These are phyloP conservation scores for Ispidina lecontei DNA, from an alignment of 2,797 vertebrate species.

Conservation along the genomic window DNA sequence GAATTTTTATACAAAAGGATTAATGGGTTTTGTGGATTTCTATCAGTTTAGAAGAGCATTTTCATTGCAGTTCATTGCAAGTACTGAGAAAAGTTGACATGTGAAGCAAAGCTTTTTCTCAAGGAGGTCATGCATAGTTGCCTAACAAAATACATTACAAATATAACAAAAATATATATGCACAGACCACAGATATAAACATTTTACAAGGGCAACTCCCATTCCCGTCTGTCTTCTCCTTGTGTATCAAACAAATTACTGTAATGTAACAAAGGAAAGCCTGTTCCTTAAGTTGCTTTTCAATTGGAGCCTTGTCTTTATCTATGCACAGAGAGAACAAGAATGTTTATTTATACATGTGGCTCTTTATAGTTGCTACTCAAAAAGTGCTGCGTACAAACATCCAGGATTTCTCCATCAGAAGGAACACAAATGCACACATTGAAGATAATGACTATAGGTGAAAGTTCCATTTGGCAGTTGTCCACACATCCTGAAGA, in stretches of 20 bases:
- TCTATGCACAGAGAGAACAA: conserved; percentile 20
- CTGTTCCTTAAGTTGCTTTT: conserved; percentile 40
- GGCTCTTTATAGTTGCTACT: conserved; percentile 12
- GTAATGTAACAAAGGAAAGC: conserved; percentile 39
- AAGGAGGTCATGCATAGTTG: conserved; percentile 25
- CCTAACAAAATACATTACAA: conserved; percentile 58
- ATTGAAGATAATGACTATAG: conserved; percentile 44
- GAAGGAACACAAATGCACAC: neutral
- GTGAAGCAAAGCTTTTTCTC: conserved; percentile 10
- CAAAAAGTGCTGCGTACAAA: conserved; percentile 14
- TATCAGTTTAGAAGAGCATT: neutral
- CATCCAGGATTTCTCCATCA: conserved; percentile 34
- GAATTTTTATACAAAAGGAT: neutral
- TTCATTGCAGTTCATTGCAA: neutral
- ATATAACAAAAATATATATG: conserved; percentile 43
- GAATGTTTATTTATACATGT: conserved; percentile 59
- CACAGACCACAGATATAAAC: conserved; percentile 47
- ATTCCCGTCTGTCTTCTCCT: conserved; percentile 23
- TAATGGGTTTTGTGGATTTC: neutral
- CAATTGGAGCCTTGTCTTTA: conserved; percentile 19
- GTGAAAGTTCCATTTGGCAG: conserved; percentile 65
- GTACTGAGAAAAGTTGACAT: neutral
- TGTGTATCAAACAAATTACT: conserved; percentile 46
- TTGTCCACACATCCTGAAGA: conserved; percentile 70
- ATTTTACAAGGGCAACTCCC: conserved; percentile 31